Conservation (phyloP, 2,113 vertebrate genomes). For the Tursiops truncatus region DNA sequence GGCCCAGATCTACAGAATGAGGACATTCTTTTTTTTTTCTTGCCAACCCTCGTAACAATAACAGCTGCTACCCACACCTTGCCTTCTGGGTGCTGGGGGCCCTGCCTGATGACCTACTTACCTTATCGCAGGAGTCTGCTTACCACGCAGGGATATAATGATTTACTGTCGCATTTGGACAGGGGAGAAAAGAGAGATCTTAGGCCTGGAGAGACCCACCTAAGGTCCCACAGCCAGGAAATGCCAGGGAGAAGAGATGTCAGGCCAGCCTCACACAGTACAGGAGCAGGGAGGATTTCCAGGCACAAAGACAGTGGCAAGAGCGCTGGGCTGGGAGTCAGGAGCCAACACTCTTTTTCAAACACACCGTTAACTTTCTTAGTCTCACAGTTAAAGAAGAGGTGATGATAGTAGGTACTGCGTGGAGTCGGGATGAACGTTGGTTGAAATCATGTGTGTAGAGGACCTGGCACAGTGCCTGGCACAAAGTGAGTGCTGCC, state of each 20-base stretch:
- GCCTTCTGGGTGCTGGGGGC: neutral
- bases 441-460: fast-evolving
- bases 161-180: neutral
- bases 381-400: fast-evolving
- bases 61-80: fast-evolving
- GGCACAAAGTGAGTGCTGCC: fast-evolving
- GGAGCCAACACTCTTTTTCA: neutral
- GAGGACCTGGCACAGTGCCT: fast-evolving
- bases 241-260: neutral
- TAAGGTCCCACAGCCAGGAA: neutral
- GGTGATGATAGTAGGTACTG: fast-evolving
- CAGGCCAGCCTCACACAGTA: neutral
- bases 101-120: neutral
- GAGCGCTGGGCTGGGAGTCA: neutral
- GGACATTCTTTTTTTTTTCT: neutral
- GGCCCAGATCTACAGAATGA: neutral
- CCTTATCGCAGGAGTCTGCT: fast-evolving
- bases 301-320: neutral
- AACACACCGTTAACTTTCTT: neutral
- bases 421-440: fast-evolving
- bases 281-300: neutral
- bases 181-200: neutral
- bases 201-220: neutral
- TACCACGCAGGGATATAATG: neutral
- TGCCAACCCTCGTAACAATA: neutral